Evolutionary conservation across 2,888 invertebrate species (phyloP).

Genomic region (Mayetiola destructor): DNA sequence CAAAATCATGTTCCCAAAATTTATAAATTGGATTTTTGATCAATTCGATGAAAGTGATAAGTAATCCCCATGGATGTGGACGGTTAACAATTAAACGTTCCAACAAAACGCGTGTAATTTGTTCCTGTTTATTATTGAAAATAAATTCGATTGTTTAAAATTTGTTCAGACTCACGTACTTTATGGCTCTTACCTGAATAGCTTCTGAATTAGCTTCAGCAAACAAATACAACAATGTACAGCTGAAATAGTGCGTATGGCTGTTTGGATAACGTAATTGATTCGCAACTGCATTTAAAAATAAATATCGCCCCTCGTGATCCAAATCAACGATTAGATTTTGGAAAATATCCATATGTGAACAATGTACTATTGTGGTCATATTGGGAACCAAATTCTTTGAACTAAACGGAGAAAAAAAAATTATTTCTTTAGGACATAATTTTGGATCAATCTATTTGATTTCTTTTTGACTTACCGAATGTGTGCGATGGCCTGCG

Average conservation of each 20-base stretch:
- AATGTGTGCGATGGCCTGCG: slow-evolving; percentile 86
- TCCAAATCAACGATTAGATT: slow-evolving; percentile 96
- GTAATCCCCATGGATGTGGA: slow-evolving; percentile 97
- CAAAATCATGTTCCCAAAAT: slow-evolving; percentile 99
- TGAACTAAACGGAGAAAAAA: slow-evolving; percentile 38
- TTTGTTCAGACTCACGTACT: background rate
- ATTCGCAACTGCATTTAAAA: slow-evolving; percentile 97
- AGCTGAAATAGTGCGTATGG: slow-evolving; percentile 99
- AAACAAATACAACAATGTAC: slow-evolving; percentile 90
- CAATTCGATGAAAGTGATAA: slow-evolving; percentile 97
- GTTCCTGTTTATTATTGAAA: slow-evolving; percentile 42
- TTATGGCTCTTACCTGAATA: slow-evolving; percentile 47
- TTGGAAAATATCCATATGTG: slow-evolving; percentile 99
- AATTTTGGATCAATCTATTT: background rate
- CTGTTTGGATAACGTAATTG: slow-evolving; percentile 98
- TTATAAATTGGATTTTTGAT: slow-evolving; percentile 97
- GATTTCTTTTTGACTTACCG: slow-evolving; percentile 24
- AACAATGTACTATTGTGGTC: slow-evolving; percentile 95
- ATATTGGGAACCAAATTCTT: slow-evolving; percentile 89
- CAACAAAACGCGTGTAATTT: slow-evolving; percentile 88
- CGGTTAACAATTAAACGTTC: slow-evolving; percentile 95
- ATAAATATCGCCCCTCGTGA: slow-evolving; percentile 88
- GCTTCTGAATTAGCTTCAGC: slow-evolving; percentile 94
- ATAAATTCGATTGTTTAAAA: background rate
- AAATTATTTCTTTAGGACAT: background rate